These are phyloP conservation scores for Odontocerum albicorne DNA, from an alignment of 2,888 invertebrate genomes.

Conservation along the genomic window DNA sequence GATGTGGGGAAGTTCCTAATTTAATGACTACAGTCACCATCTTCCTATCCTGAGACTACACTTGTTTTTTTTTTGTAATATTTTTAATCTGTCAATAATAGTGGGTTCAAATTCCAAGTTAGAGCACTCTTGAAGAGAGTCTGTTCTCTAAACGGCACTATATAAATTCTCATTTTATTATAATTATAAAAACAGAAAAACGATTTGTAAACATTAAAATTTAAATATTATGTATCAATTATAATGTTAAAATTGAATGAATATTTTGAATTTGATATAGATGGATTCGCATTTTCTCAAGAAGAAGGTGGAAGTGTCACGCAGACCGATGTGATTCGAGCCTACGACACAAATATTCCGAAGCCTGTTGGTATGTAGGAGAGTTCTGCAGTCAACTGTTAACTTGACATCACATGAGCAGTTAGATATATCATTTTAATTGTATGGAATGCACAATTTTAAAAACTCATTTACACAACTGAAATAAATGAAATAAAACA, in stretches of 20 bases:
- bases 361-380: slow-evolving; percentile 71
- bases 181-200: no score
- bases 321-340: slow-evolving; percentile 92
- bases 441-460: slow-evolving; percentile 32
- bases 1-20: no score
- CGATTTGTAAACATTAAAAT: neutral
- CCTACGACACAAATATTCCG: slow-evolving; percentile 91
- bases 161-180: neutral
- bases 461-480: slow-evolving; percentile 18
- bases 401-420: slow-evolving; percentile 16
- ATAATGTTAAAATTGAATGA: no score
- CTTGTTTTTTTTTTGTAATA: no score
- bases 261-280: slow-evolving; percentile 52
- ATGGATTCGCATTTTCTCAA: slow-evolving; percentile 99
- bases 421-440: slow-evolving; percentile 5
- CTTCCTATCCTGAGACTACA: no score
- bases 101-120: no score
- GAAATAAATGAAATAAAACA: no score
- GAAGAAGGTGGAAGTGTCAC: slow-evolving; percentile 96
- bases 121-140: no score
- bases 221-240: slow-evolving; percentile 1
- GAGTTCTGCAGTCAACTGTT: slow-evolving; percentile 34
- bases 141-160: no score
- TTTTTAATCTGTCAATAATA: no score
- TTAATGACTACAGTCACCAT: no score